These are phyloP conservation scores for Acanthornis magna DNA, from an alignment of 2,797 vertebrate genomes.

Conservation along the genomic window DNA sequence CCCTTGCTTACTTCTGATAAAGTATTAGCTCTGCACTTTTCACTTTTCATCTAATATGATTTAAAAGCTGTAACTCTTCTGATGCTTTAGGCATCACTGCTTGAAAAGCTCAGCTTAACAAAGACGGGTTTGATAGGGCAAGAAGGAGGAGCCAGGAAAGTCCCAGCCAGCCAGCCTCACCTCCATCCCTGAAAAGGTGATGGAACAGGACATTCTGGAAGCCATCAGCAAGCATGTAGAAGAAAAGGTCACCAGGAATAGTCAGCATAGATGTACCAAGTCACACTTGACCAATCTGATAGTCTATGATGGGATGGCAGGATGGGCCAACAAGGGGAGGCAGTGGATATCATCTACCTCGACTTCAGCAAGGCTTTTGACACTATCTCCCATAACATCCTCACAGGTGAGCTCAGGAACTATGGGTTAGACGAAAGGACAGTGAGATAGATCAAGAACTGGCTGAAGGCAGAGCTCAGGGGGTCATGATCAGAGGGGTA, in stretches of 20 bases:
- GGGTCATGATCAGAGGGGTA: neutral
- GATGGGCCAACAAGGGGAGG: neutral
- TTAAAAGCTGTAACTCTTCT: neutral
- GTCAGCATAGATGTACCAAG: neutral
- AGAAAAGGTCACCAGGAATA: neutral
- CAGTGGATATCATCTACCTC: neutral
- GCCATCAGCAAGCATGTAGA: neutral
- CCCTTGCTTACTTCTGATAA: neutral
- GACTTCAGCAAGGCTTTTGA: neutral
- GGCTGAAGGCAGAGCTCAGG: neutral
- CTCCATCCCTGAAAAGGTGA: neutral
- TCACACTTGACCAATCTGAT: neutral
- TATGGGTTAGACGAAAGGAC: neutral
- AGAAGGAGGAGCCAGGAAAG: neutral
- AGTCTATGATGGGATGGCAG: neutral
- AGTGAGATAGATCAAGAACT: neutral
- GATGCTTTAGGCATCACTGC: neutral
- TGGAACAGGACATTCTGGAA: neutral
- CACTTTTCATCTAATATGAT: neutral
- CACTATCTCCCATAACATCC: neutral
- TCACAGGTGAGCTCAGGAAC: neutral
- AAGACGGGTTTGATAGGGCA: neutral
- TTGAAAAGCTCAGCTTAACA: neutral
- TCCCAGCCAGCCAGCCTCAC: neutral
- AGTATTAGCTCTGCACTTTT: neutral